Evolutionary conservation across 2,888 invertebrate genomes (phyloP).

Genomic region (Vannuccia rotundouncinata): DNA sequence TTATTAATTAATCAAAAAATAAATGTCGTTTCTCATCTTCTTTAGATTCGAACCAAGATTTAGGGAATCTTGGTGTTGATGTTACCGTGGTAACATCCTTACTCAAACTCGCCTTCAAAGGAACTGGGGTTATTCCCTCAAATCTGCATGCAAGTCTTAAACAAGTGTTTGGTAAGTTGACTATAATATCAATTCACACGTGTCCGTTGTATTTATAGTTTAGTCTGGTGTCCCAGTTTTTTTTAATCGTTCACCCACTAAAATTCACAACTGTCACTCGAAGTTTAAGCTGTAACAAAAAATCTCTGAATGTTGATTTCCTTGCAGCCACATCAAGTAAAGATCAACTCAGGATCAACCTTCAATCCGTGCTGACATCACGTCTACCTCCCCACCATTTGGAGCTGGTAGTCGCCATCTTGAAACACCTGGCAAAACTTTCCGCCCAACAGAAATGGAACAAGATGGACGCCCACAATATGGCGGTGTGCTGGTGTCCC

Average conservation of each 20-base stretch:
- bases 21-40: too few relatives aligned
- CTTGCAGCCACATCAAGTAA: neutral
- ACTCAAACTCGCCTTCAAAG: neutral
- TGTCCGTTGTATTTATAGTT: too few relatives aligned
- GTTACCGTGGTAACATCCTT: neutral
- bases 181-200: too few relatives aligned
- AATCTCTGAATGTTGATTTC: too few relatives aligned
- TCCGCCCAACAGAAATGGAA: neutral
- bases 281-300: too few relatives aligned
- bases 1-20: too few relatives aligned
- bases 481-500: slow-evolving; percentile 7
- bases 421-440: neutral
- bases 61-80: neutral
- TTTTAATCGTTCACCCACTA: too few relatives aligned
- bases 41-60: neutral
- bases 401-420: neutral
- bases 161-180: neutral
- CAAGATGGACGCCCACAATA: slow-evolving; percentile 1
- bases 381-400: neutral
- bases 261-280: too few relatives aligned
- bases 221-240: too few relatives aligned
- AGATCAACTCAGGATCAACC: neutral
- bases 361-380: neutral
- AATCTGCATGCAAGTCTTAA: neutral
- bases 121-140: neutral